A percentile compares a stretch with the other conserved stretches of the same genome.
Conservation (phyloP, 2,888 invertebrate species). For the Conops quadrifasciatus region DNA sequence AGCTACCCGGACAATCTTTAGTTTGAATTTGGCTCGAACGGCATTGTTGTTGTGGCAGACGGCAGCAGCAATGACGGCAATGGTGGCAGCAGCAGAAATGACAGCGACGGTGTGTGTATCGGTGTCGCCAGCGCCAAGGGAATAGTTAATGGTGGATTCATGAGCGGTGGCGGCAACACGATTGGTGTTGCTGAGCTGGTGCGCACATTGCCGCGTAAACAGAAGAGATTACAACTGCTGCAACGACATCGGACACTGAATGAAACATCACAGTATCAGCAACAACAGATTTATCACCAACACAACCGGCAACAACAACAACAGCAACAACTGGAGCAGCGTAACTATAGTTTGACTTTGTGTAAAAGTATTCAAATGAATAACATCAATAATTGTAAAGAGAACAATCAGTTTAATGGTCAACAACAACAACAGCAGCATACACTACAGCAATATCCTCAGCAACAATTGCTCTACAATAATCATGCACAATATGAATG, state of each 20-base stretch:
- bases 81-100: background rate
- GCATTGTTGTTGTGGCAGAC: slow-evolving; percentile 25
- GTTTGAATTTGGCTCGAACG: slow-evolving; percentile 55
- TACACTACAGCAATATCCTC: slow-evolving; percentile 29
- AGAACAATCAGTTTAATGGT: slow-evolving; percentile 15
- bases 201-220: slow-evolving; percentile 52
- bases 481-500: slow-evolving; percentile 15
- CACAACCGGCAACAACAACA: slow-evolving; percentile 33
- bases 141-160: background rate
- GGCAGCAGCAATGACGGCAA: slow-evolving; percentile 23
- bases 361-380: slow-evolving; percentile 29
- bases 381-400: slow-evolving; percentile 21
- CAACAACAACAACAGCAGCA: slow-evolving; percentile 41
- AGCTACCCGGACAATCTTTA: slow-evolving; percentile 64
- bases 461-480: slow-evolving; percentile 2
- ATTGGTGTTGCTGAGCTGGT: slow-evolving; percentile 38
- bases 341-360: slow-evolving; percentile 55
- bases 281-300: slow-evolving; percentile 28
- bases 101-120: slow-evolving; percentile 2
- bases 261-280: slow-evolving; percentile 18
- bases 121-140: slow-evolving; percentile 20
- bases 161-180: background rate
- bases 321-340: slow-evolving; percentile 40
- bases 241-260: slow-evolving; percentile 30
- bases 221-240: slow-evolving; percentile 52